phyloP scores from a whole-genome alignment of 2,888 invertebrate genomes.

The Spicauda simplicius region DNA sequence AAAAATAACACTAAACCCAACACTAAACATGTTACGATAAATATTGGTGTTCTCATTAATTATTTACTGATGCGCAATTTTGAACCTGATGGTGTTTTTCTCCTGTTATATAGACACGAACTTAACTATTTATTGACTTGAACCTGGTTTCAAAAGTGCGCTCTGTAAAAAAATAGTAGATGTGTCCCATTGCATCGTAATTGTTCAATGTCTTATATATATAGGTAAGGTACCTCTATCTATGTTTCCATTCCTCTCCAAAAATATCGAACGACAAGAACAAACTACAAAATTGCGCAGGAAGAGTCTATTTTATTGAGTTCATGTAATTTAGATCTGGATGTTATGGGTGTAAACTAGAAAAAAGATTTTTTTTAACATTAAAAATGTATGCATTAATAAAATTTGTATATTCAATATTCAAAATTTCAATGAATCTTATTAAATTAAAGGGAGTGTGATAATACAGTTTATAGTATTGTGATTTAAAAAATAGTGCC shows the following conservation, averaged over 20 bases:
- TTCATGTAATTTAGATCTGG: too few species aligned
- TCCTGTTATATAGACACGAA: neutral
- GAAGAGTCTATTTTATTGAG: neutral
- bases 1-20: constrained; percentile 29
- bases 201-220: neutral
- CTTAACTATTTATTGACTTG: neutral
- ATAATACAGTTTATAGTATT: too few species aligned
- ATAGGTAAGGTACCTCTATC: neutral
- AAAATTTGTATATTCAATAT: too few species aligned
- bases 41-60: constrained; percentile 12
- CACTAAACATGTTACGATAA: constrained; percentile 23
- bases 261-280: constrained; percentile 2
- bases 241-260: constrained; percentile 12
- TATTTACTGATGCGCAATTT: constrained; percentile 8
- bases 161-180: constrained; percentile 10
- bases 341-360: too few species aligned
- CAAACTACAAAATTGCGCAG: neutral
- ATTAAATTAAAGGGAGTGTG: too few species aligned
- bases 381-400: too few species aligned
- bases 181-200: constrained; percentile 11
- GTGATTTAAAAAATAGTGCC: too few species aligned
- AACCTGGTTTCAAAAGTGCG: constrained; percentile 10
- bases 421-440: too few species aligned
- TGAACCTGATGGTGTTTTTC: neutral
- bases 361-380: too few species aligned